Percentiles rank a stretch among this genome's conserved stretches.
These are phyloP conservation scores for Melipona bicolor DNA, from an alignment of 2,888 invertebrate genomes.

Conservation along the genomic window DNA sequence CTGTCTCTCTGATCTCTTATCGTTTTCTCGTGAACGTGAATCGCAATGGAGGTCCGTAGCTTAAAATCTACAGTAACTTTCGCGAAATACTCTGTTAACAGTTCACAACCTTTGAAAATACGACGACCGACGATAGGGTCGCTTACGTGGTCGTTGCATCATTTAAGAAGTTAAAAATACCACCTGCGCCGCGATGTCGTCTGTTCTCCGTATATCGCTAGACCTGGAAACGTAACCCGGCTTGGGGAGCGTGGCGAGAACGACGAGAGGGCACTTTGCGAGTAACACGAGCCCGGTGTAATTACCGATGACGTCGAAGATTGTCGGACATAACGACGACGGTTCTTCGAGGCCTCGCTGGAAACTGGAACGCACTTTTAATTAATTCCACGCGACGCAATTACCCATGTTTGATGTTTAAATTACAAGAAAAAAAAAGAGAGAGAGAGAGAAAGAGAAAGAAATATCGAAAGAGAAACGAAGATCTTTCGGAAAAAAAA, in stretches of 20 bases:
- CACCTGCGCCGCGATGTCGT: background rate
- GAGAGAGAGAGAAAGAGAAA: background rate
- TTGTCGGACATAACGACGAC: slow-evolving; percentile 15
- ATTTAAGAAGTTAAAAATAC: too few species aligned
- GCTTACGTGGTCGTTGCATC: too few species aligned
- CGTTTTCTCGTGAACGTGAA: too few species aligned
- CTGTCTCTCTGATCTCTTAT: too few species aligned
- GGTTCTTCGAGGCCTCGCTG: background rate
- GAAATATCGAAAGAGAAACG: background rate
- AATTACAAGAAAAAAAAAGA: slow-evolving; percentile 36
- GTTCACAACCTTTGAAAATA: too few species aligned
- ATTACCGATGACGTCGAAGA: slow-evolving; percentile 19
- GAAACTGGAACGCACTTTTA: slow-evolving; percentile 39
- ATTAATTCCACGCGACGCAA: slow-evolving; percentile 40
- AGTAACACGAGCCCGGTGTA: background rate
- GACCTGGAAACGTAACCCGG: background rate
- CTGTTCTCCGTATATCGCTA: background rate
- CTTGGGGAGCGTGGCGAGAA: background rate
- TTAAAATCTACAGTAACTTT: too few species aligned
- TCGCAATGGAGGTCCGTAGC: too few species aligned
- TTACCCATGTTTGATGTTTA: slow-evolving; percentile 43
- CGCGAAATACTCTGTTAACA: too few species aligned
- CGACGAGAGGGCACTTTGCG: background rate
- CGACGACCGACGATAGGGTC: too few species aligned
- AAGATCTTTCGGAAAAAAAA: too few species aligned